Evolutionary conservation across 2,113 vertebrate genomes (phyloP), one percentile per base, ranked within the genome.

Genomic region (Cettia cetti): DNA sequence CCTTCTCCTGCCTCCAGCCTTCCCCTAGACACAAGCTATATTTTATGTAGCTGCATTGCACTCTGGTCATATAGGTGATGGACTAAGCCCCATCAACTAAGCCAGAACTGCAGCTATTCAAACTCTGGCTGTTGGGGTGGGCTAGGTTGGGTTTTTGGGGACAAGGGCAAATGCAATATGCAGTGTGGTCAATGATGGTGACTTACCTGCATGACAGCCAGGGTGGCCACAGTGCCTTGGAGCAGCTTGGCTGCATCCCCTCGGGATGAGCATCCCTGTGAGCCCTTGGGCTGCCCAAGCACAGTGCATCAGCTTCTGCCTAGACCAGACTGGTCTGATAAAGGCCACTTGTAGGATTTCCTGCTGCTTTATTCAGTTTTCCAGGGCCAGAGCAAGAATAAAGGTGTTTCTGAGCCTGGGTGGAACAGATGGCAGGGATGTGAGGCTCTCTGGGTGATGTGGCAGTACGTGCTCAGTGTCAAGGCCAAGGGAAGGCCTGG

Each of bases 391-490:
- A 54, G 59, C 6, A 77, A 83, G 50, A 94, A 77, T 52, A 47
- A 37, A 52, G 13, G 26, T 4, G 17, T 56, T 84, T 82, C 65
- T 72, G 49, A 85, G 37, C 15, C 39, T 13, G 16, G 18, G 22
- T 78, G 69, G 49, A 52, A 40, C 0, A 28, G 61, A 8, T 52
- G 44, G 10, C 0, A 4, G 35, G 40, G 26, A 40, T 57, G 30
- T 22, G 68, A 63, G 31, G 30, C 14, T 70, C 72, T 70, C 63
- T 78, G 78, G 22, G 50, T 52, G 50, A 53, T 2, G 9, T 11
- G 47, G 69, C 24, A 61, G 17, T 7, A 47, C 1, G 0, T 0
- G 5, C 24, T 39, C 10, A 4, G 24, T 7, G 47, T 31, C 57
- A 64, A 84, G 40, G 50, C 31, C 65, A 72, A 61, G 28, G 49